phyloP scores from a whole-genome alignment of 2,113 vertebrate genomes.

The Potamarius usumacintae region DNA sequence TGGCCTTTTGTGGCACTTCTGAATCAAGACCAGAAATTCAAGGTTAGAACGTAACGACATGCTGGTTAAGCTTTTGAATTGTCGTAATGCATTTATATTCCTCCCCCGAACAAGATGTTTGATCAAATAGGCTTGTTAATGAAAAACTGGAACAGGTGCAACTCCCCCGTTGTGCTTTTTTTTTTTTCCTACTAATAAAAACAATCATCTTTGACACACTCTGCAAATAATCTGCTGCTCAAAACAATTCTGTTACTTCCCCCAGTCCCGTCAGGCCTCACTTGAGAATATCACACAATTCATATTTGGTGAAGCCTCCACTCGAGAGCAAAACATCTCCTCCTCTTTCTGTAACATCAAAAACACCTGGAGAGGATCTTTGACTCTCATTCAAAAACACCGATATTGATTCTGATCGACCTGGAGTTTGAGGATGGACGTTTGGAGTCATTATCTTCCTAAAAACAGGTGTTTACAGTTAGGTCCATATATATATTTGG shows the following conservation, averaged over 20 bases:
- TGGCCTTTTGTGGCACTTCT: background rate
- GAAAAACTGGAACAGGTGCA: background rate
- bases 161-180: background rate
- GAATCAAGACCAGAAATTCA: background rate
- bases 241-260: background rate
- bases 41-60: slow-evolving; percentile 25
- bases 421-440: too few species aligned
- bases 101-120: background rate
- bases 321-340: background rate
- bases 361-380: background rate
- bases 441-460: background rate
- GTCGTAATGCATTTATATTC: background rate
- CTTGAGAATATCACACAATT: background rate
- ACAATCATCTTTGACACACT: background rate
- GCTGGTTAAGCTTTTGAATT: background rate
- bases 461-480: background rate
- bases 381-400: background rate
- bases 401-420: too few species aligned
- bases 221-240: background rate
- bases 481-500: too few species aligned
- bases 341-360: background rate
- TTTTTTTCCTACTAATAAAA: background rate
- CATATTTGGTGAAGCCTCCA: background rate
- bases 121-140: background rate
- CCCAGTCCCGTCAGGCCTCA: background rate